Evolutionary conservation across 2,797 vertebrate species (phyloP), one percentile per base, ranked within the genome.

Genomic region (Rhynchotus rufescens): DNA sequence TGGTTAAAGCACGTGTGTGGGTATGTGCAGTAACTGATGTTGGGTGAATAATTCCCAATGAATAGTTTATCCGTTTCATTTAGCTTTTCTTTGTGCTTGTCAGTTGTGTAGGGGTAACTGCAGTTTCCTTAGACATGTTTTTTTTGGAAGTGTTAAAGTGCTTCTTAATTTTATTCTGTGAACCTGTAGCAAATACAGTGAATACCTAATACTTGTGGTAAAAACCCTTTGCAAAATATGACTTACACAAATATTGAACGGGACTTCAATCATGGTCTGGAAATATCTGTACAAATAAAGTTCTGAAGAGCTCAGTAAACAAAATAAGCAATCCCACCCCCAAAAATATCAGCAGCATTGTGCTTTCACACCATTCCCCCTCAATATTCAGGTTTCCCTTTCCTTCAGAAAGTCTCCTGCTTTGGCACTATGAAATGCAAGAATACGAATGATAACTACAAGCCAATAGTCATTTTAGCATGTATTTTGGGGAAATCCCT

Each of bases 1-100:
- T 49, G 21, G 36, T 60, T 93, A 65, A 80, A 80, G 12, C 47
- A 49, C 0, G 0, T 54, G 14, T 36, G 45, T 68, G 56, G 52
- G 44, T 32, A 22, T 4, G 4, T 0, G 4, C 84, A 76, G 54
- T 78, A 92, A 61, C 57, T 80, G 67, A 44, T 65, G 45, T 61
- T 82, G 26, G 54, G 14, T 86, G 42, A 86, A 75, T 84, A 88
- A 90, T 77, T 74, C 32, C 22, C 64, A 54, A 5, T 68, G 49
- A 91, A 77, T 88, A 71, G 30, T 77, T 92, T 88, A 73, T 67
- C 52, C 73, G 61, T 71, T 92, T 91, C 91, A 67, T 91, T 82
- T 75, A 73, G 66, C 28, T 42, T 86, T 76, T 49, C 47, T 69
- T 77, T 83, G 42, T 78, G 38, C 54, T 85, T 83, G 59, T 36